These are phyloP conservation scores for Heterohyrax brucei DNA, from an alignment of 2,797 vertebrate species.

Conservation along the genomic window DNA sequence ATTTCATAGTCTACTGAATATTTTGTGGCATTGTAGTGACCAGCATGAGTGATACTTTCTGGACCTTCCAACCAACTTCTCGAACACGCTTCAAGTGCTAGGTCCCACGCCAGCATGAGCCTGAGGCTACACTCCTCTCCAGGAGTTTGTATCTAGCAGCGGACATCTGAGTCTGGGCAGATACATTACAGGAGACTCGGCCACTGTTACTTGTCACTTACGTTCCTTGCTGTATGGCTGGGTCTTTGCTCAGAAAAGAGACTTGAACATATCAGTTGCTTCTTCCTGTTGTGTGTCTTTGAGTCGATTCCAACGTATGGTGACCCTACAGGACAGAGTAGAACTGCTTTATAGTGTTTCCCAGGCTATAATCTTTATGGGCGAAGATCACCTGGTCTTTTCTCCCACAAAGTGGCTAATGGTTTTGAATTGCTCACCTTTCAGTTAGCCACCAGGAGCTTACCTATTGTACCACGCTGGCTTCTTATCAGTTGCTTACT, in stretches of 20 bases:
- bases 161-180: background rate
- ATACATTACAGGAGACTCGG: background rate
- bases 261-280: background rate
- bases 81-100: constrained; percentile 10
- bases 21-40: background rate
- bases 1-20: background rate
- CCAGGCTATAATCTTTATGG: too few species aligned
- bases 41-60: background rate
- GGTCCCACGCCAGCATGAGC: background rate
- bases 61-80: background rate
- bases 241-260: background rate
- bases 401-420: too few species aligned
- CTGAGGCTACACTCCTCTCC: background rate
- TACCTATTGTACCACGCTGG: too few species aligned
- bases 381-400: too few species aligned
- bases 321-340: too few species aligned
- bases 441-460: too few species aligned
- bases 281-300: background rate
- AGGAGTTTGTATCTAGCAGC: background rate
- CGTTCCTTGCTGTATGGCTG: accelerated
- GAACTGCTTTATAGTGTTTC: too few species aligned
- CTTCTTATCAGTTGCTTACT: background rate
- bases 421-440: too few species aligned
- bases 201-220: background rate
- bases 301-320: too few species aligned